These are phyloP conservation scores for Macrophya annulata DNA, from an alignment of 2,888 invertebrate genomes.

Conservation along the genomic window DNA sequence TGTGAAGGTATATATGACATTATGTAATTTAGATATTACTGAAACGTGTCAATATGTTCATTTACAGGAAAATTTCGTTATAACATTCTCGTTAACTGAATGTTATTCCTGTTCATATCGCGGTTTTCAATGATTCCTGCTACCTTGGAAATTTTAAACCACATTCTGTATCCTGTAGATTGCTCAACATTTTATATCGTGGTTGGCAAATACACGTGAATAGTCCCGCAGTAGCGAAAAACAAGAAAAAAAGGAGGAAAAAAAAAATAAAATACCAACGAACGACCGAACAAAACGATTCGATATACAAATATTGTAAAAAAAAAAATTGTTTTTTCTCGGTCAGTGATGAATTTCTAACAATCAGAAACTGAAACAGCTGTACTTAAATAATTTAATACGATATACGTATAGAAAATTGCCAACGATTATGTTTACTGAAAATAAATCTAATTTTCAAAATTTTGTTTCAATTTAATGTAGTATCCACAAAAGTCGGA, in stretches of 20 bases:
- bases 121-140: slow-evolving; percentile 4
- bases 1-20: not conserved
- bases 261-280: not conserved
- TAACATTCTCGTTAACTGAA: not conserved
- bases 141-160: not conserved
- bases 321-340: too few relatives aligned
- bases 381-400: too few relatives aligned
- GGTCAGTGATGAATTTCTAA: too few relatives aligned
- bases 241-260: not conserved
- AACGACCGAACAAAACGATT: not conserved
- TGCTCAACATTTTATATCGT: not conserved
- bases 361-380: too few relatives aligned
- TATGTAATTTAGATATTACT: not conserved
- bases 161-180: not conserved
- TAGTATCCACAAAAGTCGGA: not conserved
- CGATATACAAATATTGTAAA: not conserved
- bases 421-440: too few relatives aligned
- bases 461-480: too few relatives aligned
- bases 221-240: not conserved
- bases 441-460: too few relatives aligned
- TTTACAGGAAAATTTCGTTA: not conserved
- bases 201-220: not conserved
- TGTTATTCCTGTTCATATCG: not conserved
- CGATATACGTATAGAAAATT: too few relatives aligned
- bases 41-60: not conserved